Conservation (phyloP, 2,888 invertebrate species). For the Erpobdella octoculata region DNA sequence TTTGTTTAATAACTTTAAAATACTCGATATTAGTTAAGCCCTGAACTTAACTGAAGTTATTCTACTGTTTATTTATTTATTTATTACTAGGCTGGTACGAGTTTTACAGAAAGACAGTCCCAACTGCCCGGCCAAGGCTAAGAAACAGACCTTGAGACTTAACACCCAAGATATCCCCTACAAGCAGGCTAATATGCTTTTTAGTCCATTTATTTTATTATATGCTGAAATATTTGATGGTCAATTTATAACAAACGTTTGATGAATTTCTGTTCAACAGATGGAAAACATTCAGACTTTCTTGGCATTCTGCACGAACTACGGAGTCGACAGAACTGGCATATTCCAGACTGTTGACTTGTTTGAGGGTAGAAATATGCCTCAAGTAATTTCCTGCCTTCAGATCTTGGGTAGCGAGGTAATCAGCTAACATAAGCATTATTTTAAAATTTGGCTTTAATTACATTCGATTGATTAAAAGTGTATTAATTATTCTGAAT, state of each 20-base stretch:
- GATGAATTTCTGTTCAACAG: slow-evolving; percentile 38
- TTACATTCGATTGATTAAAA: not conserved
- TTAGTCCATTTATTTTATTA: no score
- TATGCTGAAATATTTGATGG: no score
- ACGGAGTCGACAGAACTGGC: slow-evolving; percentile 48
- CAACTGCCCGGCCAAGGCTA: slow-evolving; percentile 41
- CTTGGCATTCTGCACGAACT: slow-evolving; percentile 45
- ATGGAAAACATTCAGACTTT: slow-evolving; percentile 53
- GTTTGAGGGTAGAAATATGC: slow-evolving; percentile 51
- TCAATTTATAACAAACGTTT: not conserved
- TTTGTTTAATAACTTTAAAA: no score
- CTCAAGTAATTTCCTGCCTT: slow-evolving; percentile 49
- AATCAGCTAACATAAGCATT: slow-evolving; percentile 25
- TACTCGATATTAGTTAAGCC: not conserved
- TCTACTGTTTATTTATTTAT: not conserved
- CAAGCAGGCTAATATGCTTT: slow-evolving; percentile 44
- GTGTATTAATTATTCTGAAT: no score
- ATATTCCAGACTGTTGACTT: slow-evolving; percentile 51
- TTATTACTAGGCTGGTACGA: slow-evolving; percentile 42
- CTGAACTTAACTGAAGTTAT: not conserved
- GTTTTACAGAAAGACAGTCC: slow-evolving; percentile 44
- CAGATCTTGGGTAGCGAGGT: slow-evolving; percentile 51
- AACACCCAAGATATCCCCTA: slow-evolving; percentile 46
- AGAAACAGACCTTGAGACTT: slow-evolving; percentile 40
- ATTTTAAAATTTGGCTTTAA: not conserved